Evolutionary conservation across 2,888 invertebrate genomes (phyloP), one percentile per base, ranked within the genome.

Genomic region (Coenonympha arcania): DNA sequence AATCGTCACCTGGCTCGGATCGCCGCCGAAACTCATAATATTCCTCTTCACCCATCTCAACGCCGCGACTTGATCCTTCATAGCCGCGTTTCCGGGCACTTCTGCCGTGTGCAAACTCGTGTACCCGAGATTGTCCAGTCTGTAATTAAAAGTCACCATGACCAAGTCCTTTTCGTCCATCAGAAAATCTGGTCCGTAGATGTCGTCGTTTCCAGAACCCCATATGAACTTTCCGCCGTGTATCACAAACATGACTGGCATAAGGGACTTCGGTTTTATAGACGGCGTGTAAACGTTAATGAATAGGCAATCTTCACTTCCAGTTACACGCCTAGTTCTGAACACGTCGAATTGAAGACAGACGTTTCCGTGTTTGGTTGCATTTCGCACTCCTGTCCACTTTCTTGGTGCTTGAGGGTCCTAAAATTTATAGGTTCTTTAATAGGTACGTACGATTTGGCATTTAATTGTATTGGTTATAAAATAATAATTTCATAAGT

Each of bases 11-110:
- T 77, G 74, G 18, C 71, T 52, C 5, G 78, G 71, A 22, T 79
- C 71, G 2, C 79, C 80, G 4, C 77, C 74, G 19, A 76, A 79
- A 0, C 50, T 61, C 0, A 59, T 68, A 43, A 79, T 78, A 44
- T 79, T 77, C 3, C 59, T 58, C 11, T 73, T 63, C 66, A 60
- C 58, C 76, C 76, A 77, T 52, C 55, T 66, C 0, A 78, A 57
- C 0, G 76, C 76, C 18, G 63, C 61, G 0, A 75, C 71, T 62
- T 77, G 76, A 41, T 78, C 78, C 51, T 77, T 77, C 60, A 78
- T 56, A 0, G 69, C 78, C 4, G 76, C 73, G 36, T 77, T 78
- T 4, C 78, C 77, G 2, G 77, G 71, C 0, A 69, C 71, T 9
- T 76, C 71, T 55, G 63, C 56, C 6, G 62, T 69, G 11, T 73